phyloP scores from a whole-genome alignment of 2,797 vertebrate species.

The Serranus cabrilla region DNA sequence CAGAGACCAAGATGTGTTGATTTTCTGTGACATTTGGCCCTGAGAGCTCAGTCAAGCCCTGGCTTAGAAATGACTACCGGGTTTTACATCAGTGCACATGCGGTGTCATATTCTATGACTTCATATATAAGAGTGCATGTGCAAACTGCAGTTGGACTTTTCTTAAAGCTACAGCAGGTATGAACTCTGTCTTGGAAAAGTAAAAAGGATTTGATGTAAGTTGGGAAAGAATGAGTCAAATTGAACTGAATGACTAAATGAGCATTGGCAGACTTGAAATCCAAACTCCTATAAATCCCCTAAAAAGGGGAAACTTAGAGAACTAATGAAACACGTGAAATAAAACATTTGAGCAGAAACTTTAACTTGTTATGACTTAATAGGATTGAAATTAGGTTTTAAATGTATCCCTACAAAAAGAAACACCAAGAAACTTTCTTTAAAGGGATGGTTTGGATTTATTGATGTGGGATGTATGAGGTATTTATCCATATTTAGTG shows the following conservation, averaged over 20 bases:
- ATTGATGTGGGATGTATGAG: too few species aligned
- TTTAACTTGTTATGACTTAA: slow-evolving; percentile 1
- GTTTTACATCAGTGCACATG: slow-evolving; percentile 9
- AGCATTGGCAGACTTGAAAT: slow-evolving; percentile 7
- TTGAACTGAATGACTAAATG: slow-evolving; percentile 24
- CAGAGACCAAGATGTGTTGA: slow-evolving; percentile 53
- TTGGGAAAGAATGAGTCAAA: background rate
- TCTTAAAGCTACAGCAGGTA: background rate
- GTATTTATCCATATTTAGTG: too few species aligned
- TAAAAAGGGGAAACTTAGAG: background rate
- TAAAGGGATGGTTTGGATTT: background rate
- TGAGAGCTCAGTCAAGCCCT: slow-evolving; percentile 31
- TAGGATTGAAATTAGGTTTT: background rate
- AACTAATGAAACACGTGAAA: slow-evolving; percentile 1
- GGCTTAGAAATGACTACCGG: background rate
- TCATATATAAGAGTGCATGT: slow-evolving; percentile 5
- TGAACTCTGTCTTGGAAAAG: background rate
- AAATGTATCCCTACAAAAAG: background rate
- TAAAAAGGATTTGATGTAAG: background rate
- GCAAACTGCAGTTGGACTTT: background rate
- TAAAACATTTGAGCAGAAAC: background rate
- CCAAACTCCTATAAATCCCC: slow-evolving; percentile 8
- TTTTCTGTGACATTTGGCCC: slow-evolving; percentile 52
- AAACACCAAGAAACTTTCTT: background rate
- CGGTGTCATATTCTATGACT: slow-evolving; percentile 16